Conservation (phyloP, 2,888 invertebrate genomes). For the Gerris lacustris region DNA sequence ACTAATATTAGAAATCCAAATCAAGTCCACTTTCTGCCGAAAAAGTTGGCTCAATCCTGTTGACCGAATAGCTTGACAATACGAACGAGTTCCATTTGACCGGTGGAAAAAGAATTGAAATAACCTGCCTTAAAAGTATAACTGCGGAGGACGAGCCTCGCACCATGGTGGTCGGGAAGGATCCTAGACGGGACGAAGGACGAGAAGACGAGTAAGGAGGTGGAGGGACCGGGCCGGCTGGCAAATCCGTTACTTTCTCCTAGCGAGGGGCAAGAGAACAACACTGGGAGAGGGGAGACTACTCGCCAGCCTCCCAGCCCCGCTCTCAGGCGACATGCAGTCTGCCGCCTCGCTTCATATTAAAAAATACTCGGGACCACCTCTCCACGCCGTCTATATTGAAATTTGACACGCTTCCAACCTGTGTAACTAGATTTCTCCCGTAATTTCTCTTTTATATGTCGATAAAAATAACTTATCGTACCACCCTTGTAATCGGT, state of each 20-base stretch:
- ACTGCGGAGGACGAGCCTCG: too few relatives aligned
- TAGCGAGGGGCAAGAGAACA: background rate
- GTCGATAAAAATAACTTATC: background rate
- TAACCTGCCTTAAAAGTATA: too few relatives aligned
- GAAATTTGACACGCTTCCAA: conserved; percentile 2
- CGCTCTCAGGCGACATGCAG: background rate
- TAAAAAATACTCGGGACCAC: too few relatives aligned
- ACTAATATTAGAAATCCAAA: too few relatives aligned
- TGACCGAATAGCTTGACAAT: too few relatives aligned
- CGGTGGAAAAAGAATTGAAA: too few relatives aligned
- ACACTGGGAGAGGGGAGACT: background rate
- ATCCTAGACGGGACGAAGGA: too few relatives aligned
- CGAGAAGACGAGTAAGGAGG: background rate
- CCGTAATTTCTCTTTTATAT: background rate
- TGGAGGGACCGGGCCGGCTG: background rate
- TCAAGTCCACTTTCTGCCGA: too few relatives aligned
- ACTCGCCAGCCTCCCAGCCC: background rate
- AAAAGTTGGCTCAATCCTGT: too few relatives aligned
- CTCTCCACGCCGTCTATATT: background rate
- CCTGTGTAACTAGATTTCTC: background rate
- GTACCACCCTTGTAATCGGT: background rate
- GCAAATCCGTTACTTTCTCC: conserved; percentile 3
- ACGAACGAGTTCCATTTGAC: too few relatives aligned
- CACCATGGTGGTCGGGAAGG: too few relatives aligned
- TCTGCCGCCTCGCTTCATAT: background rate